A percentile compares a stretch with the other conserved stretches of the same genome.
Conservation (phyloP, 2,888 invertebrate genomes). For the Tenthredo notha region DNA sequence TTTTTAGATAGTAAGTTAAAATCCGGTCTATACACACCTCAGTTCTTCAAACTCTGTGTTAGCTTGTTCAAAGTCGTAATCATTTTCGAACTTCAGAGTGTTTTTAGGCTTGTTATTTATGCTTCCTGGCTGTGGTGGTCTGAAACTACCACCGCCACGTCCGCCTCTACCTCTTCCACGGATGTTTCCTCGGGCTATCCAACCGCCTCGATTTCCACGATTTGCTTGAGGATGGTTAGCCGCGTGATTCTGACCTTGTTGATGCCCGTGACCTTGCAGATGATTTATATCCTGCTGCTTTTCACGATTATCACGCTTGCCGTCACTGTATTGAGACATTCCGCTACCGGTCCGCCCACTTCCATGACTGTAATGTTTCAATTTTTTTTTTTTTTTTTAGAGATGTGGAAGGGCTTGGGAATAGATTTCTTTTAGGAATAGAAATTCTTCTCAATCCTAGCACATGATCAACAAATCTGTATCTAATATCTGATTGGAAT, state of each 20-base stretch:
- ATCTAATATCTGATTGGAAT: neutral
- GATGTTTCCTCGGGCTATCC: constrained; percentile 75
- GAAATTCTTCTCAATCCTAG: neutral
- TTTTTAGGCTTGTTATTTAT: constrained; percentile 81
- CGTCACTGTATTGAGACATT: constrained; percentile 74
- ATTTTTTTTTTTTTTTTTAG: neutral
- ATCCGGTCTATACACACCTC: constrained; percentile 73
- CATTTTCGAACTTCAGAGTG: constrained; percentile 95
- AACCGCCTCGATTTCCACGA: constrained; percentile 74
- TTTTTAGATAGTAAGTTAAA: neutral
- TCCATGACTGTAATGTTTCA: constrained; percentile 66
- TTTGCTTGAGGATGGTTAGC: constrained; percentile 76
- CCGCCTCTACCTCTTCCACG: constrained; percentile 76
- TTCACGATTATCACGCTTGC: constrained; percentile 66
- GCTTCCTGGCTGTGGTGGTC: constrained; percentile 73
- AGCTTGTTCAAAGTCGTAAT: constrained; percentile 99
- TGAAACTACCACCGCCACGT: constrained; percentile 75
- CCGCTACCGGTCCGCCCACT: constrained; percentile 69
- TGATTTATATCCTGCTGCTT: constrained; percentile 68
- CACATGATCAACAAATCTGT: neutral
- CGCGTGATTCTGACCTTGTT: constrained; percentile 59
- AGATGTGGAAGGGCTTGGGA: neutral
- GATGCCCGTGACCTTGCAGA: constrained; percentile 51
- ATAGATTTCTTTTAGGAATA: neutral
- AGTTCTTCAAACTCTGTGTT: constrained; percentile 98